phyloP scores from a whole-genome alignment of 2,888 invertebrate species.

The Plagiodera versicolora region DNA sequence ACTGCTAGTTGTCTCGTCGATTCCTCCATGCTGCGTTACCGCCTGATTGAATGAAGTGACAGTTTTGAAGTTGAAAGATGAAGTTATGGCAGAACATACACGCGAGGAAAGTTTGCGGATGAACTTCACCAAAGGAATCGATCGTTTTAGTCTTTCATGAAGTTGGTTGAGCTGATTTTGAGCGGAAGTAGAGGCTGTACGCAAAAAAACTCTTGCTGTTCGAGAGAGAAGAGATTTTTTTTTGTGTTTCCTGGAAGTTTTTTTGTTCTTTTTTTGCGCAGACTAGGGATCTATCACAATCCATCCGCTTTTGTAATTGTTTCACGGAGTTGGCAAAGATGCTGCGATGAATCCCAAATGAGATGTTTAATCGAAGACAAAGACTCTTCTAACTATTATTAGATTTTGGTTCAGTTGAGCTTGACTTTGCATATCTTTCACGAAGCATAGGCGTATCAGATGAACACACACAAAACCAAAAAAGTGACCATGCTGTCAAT shows the following conservation, averaged over 20 bases:
- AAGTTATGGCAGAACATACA: conserved; percentile 28
- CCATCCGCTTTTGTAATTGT: conserved; percentile 19
- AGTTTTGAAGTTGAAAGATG: conserved; percentile 30
- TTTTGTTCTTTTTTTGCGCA: not conserved
- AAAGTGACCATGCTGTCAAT: too few relatives aligned
- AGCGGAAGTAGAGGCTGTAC: too few relatives aligned
- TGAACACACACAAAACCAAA: too few relatives aligned
- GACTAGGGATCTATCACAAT: not conserved
- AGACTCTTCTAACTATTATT: conserved; percentile 32
- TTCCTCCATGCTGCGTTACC: conserved; percentile 25
- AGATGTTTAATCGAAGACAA: conserved; percentile 28
- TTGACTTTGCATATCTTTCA: conserved; percentile 8
- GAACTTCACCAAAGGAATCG: too few relatives aligned
- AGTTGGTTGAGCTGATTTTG: too few relatives aligned
- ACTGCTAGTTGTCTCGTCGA: conserved; percentile 28
- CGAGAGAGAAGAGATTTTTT: too few relatives aligned
- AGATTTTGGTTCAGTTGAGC: conserved; percentile 25
- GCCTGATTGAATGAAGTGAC: conserved; percentile 28
- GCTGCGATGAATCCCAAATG: conserved; percentile 27
- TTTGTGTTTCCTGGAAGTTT: not conserved
- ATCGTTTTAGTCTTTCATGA: too few relatives aligned
- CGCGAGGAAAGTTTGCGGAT: too few relatives aligned
- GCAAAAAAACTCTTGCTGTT: too few relatives aligned
- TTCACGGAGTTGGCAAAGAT: conserved; percentile 19
- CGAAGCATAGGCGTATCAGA: not conserved